Evolutionary conservation across 1,140 invertebrate species (phyloP), one percentile per base, ranked within the genome.

Genomic region (Oryzaephilus surinamensis): DNA sequence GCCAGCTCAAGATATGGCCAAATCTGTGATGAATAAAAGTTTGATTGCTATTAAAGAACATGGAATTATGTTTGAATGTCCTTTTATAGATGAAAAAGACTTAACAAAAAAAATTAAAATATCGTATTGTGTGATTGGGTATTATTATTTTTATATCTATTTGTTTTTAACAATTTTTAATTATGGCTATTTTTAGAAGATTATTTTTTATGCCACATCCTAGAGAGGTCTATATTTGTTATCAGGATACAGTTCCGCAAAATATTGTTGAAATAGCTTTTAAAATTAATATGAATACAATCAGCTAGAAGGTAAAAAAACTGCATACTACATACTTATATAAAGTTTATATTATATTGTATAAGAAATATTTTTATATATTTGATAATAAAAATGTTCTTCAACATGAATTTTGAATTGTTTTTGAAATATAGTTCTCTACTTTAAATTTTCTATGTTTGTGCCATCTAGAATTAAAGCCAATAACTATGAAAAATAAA

Each of bases 261-360:
- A 86, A 87, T 67, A 67, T 86, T 36, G 72, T 84, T 5, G 84
- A 88, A 69, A 72, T 87, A 54, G 81, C 82, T 8, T 86, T 85
- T 57, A 70, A 80, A 43, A 62, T 86, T 31, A 18, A 38, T 18
- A 30, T 38, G 12, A 30, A 17, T 19, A 20, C 17, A 7, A 35
- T 23, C 21, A 15, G 27, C 20, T 35, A 13, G 27, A 15, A 11
- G n/a, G 11, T 32, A 14, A 32, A 20, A 18, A 15, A 33, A n/a
- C n/a, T n/a, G n/a, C n/a, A n/a, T n/a, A n/a, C n/a, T n/a, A n/a
- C n/a, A n/a, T n/a, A n/a, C n/a, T n/a, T n/a, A n/a, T n/a, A n/a
- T n/a, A n/a, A n/a, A n/a, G n/a, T n/a, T n/a, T n/a, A n/a, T n/a
- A n/a, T n/a, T n/a, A n/a, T n/a, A n/a, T n/a, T n/a, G n/a, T n/a